phyloP scores from a whole-genome alignment of 2,888 invertebrate species.

The Aelia acuminata region DNA sequence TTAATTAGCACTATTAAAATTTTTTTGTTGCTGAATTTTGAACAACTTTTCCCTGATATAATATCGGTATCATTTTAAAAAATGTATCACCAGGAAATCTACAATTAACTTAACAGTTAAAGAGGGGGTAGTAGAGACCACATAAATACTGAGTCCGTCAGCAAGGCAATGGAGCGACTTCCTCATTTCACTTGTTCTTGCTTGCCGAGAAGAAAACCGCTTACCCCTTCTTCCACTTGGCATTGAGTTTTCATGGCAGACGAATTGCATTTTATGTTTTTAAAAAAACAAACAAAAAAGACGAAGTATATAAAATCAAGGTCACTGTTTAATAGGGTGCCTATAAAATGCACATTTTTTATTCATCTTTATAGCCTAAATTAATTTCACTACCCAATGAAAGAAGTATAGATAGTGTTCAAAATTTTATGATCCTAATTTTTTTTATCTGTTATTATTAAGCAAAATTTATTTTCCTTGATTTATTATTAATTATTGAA shows the following conservation, averaged over 20 bases:
- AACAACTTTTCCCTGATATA: background rate
- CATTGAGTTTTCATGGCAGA: background rate
- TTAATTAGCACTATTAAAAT: background rate
- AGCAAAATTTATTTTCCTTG: no score
- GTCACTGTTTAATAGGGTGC: background rate
- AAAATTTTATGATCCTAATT: no score
- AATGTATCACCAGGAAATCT: background rate
- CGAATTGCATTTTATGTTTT: background rate
- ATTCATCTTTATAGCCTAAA: background rate
- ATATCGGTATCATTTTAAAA: background rate
- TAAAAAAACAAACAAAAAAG: background rate
- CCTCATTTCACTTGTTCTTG: conserved; percentile 51
- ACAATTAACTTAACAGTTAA: background rate
- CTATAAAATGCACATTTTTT: background rate
- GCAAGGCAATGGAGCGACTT: background rate
- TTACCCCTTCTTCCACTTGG: background rate
- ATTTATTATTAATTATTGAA: no score
- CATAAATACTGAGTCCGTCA: background rate
- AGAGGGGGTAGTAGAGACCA: background rate
- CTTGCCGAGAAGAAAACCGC: conserved; percentile 15
- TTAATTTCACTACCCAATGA: background rate
- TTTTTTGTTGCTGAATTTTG: background rate
- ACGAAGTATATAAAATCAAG: background rate
- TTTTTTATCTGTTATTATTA: no score
- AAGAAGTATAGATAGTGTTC: no score